These are phyloP conservation scores for Sitta europaea DNA, from an alignment of 2,113 vertebrate species.

Conservation along the genomic window DNA sequence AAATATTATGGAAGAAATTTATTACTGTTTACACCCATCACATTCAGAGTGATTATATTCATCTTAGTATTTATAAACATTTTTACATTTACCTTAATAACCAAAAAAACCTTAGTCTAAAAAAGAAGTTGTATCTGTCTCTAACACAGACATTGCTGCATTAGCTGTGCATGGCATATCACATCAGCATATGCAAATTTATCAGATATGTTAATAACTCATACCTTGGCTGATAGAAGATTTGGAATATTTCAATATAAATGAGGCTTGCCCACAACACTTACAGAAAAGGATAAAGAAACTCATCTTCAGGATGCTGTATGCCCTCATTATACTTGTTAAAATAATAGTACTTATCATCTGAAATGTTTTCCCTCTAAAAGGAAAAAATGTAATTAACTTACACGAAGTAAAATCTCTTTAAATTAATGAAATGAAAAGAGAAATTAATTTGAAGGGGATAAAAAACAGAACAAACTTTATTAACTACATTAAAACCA, in stretches of 20 bases:
- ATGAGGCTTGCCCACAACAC: not conserved
- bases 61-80: not conserved
- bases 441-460: conserved; percentile 56
- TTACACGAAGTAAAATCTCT: conserved; percentile 44
- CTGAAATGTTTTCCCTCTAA: not conserved
- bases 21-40: not conserved
- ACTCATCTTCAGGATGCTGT: not conserved
- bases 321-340: not conserved
- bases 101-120: not conserved
- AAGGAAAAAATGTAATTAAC: conserved; percentile 63
- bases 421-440: conserved; percentile 68
- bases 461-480: conserved; percentile 52
- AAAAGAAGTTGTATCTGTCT: not conserved
- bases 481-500: conserved; percentile 44
- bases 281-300: not conserved
- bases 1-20: not conserved
- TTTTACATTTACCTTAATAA: not conserved
- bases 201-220: not conserved
- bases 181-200: not conserved
- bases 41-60: not conserved
- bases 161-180: not conserved
- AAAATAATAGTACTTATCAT: not conserved
- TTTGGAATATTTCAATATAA: not conserved
- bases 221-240: not conserved
- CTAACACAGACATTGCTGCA: not conserved